phyloP scores from a whole-genome alignment of 2,888 invertebrate species.

The Zygogramma bicolorata region DNA sequence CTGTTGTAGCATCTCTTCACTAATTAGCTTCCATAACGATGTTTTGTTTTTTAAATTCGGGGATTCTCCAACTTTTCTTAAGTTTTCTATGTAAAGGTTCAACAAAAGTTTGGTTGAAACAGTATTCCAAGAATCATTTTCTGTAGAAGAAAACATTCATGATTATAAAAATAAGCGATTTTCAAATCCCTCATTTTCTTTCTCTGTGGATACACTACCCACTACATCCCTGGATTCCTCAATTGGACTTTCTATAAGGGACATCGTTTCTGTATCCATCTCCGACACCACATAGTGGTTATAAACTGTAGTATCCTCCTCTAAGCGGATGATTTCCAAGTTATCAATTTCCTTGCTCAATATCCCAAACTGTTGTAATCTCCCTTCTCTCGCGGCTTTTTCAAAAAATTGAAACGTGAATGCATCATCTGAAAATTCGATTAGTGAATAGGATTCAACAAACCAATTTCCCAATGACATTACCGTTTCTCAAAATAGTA shows the following conservation, averaged over 20 bases:
- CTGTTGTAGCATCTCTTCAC: background rate
- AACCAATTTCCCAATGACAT: background rate
- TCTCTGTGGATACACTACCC: background rate
- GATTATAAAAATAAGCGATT: background rate
- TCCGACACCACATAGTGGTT: background rate
- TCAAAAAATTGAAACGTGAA: background rate
- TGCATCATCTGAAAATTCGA: constrained; percentile 4
- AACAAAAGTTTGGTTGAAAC: constrained; percentile 10
- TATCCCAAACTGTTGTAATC: background rate
- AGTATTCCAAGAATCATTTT: background rate
- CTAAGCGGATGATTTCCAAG: constrained; percentile 9
- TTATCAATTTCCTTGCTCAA: background rate
- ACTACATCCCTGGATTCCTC: background rate
- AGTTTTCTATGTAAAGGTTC: background rate
- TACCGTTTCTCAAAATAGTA: constrained; percentile 4
- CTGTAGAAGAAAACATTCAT: no score
- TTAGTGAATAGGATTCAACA: no score
- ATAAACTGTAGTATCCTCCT: no score
- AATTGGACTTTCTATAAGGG: background rate
- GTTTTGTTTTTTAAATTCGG: background rate
- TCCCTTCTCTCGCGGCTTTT: constrained; percentile 2
- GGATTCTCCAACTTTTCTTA: background rate
- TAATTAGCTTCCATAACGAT: constrained; percentile 7
- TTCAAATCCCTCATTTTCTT: background rate
- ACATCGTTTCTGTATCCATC: constrained; percentile 1